Evolutionary conservation across 2,113 vertebrate genomes (phyloP).

Genomic region (Gallinago media): DNA sequence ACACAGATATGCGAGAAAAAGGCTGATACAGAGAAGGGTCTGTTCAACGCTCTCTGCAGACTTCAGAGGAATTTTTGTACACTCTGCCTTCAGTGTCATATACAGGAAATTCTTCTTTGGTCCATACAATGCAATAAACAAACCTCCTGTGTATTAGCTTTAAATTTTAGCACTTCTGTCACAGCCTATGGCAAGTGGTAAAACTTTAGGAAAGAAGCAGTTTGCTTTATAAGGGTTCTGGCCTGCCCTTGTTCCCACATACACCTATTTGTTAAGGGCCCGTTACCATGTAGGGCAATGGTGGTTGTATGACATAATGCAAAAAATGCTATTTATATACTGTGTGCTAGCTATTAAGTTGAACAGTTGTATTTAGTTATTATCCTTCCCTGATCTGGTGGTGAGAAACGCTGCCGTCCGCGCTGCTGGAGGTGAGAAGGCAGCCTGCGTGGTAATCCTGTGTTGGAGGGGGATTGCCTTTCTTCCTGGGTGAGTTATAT

Average conservation of each 20-base stretch:
- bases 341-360: background rate
- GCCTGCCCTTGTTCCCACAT: background rate
- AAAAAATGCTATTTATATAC: background rate
- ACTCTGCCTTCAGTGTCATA: conserved; percentile 16
- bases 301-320: background rate
- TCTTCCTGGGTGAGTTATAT: background rate
- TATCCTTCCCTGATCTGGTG: background rate
- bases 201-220: background rate
- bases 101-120: conserved; percentile 33
- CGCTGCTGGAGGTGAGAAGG: background rate
- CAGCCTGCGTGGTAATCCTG: background rate
- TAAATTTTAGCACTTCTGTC: conserved; percentile 8
- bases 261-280: background rate
- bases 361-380: background rate
- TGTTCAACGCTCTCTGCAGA: conserved; percentile 27
- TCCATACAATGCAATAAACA: conserved; percentile 39
- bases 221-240: conserved; percentile 14
- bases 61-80: conserved; percentile 57
- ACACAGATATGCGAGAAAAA: conserved; percentile 41
- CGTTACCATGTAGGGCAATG: background rate
- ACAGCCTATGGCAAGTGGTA: background rate
- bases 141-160: conserved; percentile 27
- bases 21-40: conserved; percentile 33
- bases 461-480: background rate
- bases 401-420: background rate